These are phyloP conservation scores for Spondyliosoma cantharus DNA, from an alignment of 2,797 vertebrate species.

Conservation along the genomic window DNA sequence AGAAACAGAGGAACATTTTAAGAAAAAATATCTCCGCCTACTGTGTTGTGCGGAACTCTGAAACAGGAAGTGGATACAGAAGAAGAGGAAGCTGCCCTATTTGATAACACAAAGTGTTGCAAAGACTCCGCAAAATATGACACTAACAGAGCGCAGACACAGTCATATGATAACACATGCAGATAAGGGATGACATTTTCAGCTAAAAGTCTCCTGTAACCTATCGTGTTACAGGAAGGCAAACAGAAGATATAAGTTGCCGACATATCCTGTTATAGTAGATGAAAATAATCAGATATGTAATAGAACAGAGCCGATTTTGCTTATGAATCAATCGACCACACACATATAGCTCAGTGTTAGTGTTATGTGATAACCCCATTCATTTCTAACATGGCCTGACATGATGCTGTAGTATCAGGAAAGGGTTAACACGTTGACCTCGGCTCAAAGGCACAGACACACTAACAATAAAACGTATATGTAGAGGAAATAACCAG, in stretches of 20 bases:
- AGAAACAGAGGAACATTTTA: slow-evolving; percentile 19
- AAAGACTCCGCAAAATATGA: slow-evolving; percentile 50
- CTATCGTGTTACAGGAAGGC: neutral
- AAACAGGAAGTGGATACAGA: slow-evolving; percentile 85
- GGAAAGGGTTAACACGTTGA: slow-evolving; percentile 24
- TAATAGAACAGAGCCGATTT: neutral
- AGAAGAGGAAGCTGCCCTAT: slow-evolving; percentile 82
- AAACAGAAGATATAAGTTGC: neutral
- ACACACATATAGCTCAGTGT: neutral
- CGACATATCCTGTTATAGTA: neutral
- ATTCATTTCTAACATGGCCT: neutral
- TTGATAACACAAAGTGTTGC: slow-evolving; percentile 80
- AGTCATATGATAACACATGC: neutral
- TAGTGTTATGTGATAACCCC: neutral
- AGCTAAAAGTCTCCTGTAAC: slow-evolving; percentile 5
- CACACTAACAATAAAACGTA: neutral
- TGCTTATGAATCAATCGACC: neutral
- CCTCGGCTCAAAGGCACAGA: slow-evolving; percentile 15
- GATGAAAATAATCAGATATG: neutral
- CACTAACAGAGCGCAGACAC: slow-evolving; percentile 9
- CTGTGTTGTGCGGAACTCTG: slow-evolving; percentile 66
- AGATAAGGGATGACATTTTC: slow-evolving; percentile 25
- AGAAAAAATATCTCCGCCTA: slow-evolving; percentile 26
- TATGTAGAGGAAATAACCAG: neutral
- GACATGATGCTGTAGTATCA: slow-evolving; percentile 2